Evolutionary conservation across 2,113 vertebrate species (phyloP).

Genomic region (Eptesicus fuscus): DNA sequence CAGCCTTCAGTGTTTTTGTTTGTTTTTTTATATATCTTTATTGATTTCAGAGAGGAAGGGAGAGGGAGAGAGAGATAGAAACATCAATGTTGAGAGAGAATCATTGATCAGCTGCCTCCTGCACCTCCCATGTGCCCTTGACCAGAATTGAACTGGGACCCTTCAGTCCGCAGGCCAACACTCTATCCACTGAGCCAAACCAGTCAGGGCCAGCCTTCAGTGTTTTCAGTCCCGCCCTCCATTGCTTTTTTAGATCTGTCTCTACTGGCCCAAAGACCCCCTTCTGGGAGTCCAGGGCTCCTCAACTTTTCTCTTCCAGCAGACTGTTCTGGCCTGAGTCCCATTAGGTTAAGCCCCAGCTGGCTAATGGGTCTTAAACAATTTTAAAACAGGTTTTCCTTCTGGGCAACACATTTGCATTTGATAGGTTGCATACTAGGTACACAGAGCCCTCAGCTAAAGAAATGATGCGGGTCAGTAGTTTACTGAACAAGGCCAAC

Average conservation of each 20-base stretch:
- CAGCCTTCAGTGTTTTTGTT: no score
- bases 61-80: no score
- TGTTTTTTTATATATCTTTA: no score
- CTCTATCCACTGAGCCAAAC: no score
- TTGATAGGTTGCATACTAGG: constrained; percentile 27
- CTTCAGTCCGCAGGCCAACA: no score
- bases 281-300: neutral
- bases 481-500: constrained; percentile 4
- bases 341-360: constrained; percentile 17
- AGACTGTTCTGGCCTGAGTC: neutral
- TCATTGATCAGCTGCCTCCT: no score
- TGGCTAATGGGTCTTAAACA: constrained; percentile 33
- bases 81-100: no score
- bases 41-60: no score
- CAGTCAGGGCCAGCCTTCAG: no score
- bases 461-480: neutral
- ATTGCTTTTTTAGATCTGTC: neutral
- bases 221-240: neutral
- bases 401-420: neutral
- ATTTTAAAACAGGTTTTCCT: neutral
- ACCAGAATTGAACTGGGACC: no score
- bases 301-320: neutral
- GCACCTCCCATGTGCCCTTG: no score
- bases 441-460: constrained; percentile 14
- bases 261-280: neutral